Conservation (phyloP, 2,797 vertebrate genomes). For the Cirrhinus molitorella region DNA sequence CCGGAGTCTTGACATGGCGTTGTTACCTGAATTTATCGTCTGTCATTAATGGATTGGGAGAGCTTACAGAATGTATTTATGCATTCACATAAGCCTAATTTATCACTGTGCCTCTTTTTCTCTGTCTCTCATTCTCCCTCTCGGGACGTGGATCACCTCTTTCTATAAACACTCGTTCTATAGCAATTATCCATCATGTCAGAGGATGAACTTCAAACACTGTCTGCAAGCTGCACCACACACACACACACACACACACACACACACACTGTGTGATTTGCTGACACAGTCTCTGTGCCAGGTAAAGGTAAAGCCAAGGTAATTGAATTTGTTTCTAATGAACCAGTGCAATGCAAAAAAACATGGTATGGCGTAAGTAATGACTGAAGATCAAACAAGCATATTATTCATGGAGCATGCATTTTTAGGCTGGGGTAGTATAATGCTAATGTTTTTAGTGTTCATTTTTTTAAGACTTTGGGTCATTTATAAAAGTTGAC, state of each 20-base stretch:
- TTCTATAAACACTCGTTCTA: constrained; percentile 28
- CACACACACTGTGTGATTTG: constrained; percentile 12
- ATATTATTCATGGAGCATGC: neutral
- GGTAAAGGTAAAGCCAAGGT: constrained; percentile 39
- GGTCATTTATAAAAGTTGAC: constrained; percentile 13
- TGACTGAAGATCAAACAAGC: constrained; percentile 9
- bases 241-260: constrained; percentile 19
- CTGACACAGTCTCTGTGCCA: constrained; percentile 8
- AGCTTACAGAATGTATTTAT: constrained; percentile 40
- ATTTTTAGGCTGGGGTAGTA: neutral
- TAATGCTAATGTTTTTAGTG: no score
- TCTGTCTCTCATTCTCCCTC: constrained; percentile 18
- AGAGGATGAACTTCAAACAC: constrained; percentile 16
- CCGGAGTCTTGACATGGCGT: constrained; percentile 4
- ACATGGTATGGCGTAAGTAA: constrained; percentile 24
- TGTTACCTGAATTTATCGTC: constrained; percentile 38
- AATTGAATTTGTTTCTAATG: constrained; percentile 7
- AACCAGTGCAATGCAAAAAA: constrained; percentile 4
- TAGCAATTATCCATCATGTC: constrained; percentile 55
- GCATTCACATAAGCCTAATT: constrained; percentile 43
- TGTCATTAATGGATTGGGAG: constrained; percentile 38
- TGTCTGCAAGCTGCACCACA: constrained; percentile 5
- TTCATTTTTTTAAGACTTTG: neutral
- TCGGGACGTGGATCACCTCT: constrained; percentile 35
- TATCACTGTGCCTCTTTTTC: constrained; percentile 29